Percentiles rank a stretch among this genome's conserved stretches.
Conservation (phyloP, 2,888 invertebrate genomes). For the Microctonus brassicae region DNA sequence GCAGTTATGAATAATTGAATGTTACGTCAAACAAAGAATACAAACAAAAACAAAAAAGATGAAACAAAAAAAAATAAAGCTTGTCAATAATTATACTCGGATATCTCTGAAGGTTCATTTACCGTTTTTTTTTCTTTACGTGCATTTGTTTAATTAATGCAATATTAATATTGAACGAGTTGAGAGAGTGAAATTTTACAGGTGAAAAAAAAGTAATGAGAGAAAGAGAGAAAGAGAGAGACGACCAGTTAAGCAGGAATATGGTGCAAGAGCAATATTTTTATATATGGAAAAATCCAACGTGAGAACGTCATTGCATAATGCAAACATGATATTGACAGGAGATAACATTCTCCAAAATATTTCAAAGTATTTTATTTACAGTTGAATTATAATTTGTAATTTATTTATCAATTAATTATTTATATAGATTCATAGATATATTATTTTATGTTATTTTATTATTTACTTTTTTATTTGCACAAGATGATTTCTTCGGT, state of each 20-base stretch:
- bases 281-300: background rate
- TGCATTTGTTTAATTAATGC: slow-evolving; percentile 7
- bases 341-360: slow-evolving; percentile 18
- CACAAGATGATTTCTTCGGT: too few species aligned
- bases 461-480: slow-evolving; percentile 5
- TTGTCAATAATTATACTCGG: slow-evolving; percentile 63
- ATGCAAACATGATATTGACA: slow-evolving; percentile 4
- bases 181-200: slow-evolving; percentile 27
- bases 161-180: background rate
- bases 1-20: slow-evolving; percentile 59
- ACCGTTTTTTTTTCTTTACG: too few species aligned
- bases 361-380: too few species aligned
- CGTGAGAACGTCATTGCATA: background rate
- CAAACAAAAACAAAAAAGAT: slow-evolving; percentile 21
- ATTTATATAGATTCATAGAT: too few species aligned
- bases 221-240: background rate
- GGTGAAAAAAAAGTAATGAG: background rate
- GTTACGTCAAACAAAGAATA: slow-evolving; percentile 55
- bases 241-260: background rate
- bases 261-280: background rate
- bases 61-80: slow-evolving; percentile 64
- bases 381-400: too few species aligned
- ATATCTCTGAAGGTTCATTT: background rate
- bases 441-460: too few species aligned
- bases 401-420: too few species aligned